Base-by-base conservation (phyloP, 2,888 invertebrate species). In the Stenodema calcarata region DNA sequence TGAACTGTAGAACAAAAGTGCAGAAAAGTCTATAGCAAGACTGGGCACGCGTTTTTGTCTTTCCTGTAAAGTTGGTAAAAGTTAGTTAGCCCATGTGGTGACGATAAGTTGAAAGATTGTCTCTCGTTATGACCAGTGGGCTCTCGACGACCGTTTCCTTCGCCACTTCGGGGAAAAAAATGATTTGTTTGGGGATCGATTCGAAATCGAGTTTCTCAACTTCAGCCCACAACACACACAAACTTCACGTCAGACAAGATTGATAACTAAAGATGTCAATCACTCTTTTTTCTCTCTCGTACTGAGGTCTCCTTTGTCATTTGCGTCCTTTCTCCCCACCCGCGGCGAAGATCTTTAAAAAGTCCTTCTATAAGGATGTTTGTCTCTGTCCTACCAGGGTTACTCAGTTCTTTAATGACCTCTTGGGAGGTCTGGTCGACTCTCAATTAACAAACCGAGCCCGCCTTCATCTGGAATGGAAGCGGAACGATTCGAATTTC, bases 331-430 rank as follows among this genome's bases (percentile, higher is more conserved):
- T 50, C 16, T 9, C n/a, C 50, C n/a, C 50, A 50, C 16, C 50
- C 50, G 50, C 30, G 6, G 70, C 3, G 18, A 11, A 54, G 70
- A 35, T 12, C 73, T 18, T 73, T 12, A 18, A 41, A 73, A 73
- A 41, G n/a, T 30, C 35, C 35, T 28, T 70, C 73, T 2, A 3
- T 30, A 73, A 73, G 73, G 2, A 30, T 30, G 35, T 73, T 23
- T 35, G 30, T 18, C 73, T 41, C 35, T 35, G 30, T 28, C 54
- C 80, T 50, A 54, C 80, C 47, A 79, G 79, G 47, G 79, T 79
- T 79, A 79, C 79, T 14, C 80, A 50, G 80, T 54, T 47, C 30
- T 14, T 80, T 80, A 80, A 80, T 54, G 80, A 54, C 50, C 50
- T 80, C 50, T 50, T 50, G 80, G 80, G 80, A 54, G 80, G 80